Evolutionary conservation across 2,113 vertebrate genomes (phyloP), one percentile per base, ranked within the genome.

Genomic region (Aptenodytes forsteri): DNA sequence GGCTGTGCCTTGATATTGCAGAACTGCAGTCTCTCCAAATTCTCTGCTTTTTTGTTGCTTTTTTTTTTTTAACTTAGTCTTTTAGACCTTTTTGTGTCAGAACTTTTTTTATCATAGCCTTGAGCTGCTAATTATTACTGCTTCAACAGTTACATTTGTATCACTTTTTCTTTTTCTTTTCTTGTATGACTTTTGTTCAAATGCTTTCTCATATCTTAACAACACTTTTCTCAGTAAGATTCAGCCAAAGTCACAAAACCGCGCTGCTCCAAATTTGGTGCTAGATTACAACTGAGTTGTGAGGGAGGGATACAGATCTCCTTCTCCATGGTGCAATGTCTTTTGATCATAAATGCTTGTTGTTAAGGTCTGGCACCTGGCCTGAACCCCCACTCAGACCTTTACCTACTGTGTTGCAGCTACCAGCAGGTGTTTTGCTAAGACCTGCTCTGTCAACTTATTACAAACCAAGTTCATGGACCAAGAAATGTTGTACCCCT

Each of bases 11-110:
- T 78, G 56, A 25, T 52, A 64, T 11, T 40, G 22, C 34, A 69
- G 50, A 83, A 46, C 21, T 25, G 34, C 34, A 72, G 52, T 47
- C 36, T 52, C 75, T 40, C 30, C 30, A 86, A 70, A 40, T 52
- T 76, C 6, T 76, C 26, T 82, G 18, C 0, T 0, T 27, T 50
- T 79, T 42, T 42, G 4, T 18, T 83, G 7, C 0, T 2, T 3
- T 65, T 70, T 70, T 42, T 46, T 82, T 38, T 6, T 30, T 21
- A 40, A 66, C 52, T 64, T 32, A 46, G 2, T 10, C 3, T 16
- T 55, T 90, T 56, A 56, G 19, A 91, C 32, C 4, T 38, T 94
- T 44, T 55, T 5, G 2, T 55, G 20, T 76, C 47, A 67, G 32
- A 77, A 69, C 2, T 13, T 11, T 52, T 78, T 93, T 85, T 54